These are phyloP conservation scores for Enteromius treurensis DNA, from an alignment of 2,797 vertebrate species.

Conservation along the genomic window DNA sequence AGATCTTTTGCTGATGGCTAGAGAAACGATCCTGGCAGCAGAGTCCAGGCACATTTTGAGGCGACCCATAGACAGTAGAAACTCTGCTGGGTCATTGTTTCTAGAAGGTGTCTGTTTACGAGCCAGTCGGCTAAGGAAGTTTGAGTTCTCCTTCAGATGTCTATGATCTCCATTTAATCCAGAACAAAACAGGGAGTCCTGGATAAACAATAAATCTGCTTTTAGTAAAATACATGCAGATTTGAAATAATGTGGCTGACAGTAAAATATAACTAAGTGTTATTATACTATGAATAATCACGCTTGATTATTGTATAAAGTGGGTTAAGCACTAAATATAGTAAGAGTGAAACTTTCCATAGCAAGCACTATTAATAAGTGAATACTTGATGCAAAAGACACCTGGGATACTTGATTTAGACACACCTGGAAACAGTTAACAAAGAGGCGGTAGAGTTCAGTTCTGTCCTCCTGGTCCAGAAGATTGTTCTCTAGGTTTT, in stretches of 20 bases:
- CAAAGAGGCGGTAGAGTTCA: conserved; percentile 78
- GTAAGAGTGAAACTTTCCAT: background rate
- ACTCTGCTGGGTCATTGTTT: conserved; percentile 70
- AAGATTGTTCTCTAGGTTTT: conserved; percentile 71
- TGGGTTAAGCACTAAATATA: background rate
- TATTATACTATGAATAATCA: background rate
- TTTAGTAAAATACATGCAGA: conserved; percentile 1
- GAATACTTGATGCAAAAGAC: background rate
- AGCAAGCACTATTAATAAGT: background rate
- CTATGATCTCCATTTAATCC: conserved; percentile 15
- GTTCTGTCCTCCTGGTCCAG: conserved; percentile 67
- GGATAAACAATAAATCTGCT: conserved; percentile 31
- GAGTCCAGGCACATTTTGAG: conserved; percentile 69
- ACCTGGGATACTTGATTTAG: background rate
- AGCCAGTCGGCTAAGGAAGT: conserved; percentile 71
- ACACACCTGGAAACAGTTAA: conserved; percentile 80
- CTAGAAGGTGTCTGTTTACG: conserved; percentile 65
- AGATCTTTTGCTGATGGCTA: background rate
- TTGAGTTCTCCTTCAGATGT: conserved; percentile 45
- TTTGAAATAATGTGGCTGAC: background rate
- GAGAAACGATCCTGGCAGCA: conserved; percentile 66
- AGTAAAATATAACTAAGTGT: background rate
- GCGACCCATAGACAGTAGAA: conserved; percentile 70
- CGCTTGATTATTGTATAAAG: background rate
- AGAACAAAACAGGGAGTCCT: conserved; percentile 73